Conservation (phyloP, 2,797 vertebrate species). For the Emydoidea blandingii region DNA sequence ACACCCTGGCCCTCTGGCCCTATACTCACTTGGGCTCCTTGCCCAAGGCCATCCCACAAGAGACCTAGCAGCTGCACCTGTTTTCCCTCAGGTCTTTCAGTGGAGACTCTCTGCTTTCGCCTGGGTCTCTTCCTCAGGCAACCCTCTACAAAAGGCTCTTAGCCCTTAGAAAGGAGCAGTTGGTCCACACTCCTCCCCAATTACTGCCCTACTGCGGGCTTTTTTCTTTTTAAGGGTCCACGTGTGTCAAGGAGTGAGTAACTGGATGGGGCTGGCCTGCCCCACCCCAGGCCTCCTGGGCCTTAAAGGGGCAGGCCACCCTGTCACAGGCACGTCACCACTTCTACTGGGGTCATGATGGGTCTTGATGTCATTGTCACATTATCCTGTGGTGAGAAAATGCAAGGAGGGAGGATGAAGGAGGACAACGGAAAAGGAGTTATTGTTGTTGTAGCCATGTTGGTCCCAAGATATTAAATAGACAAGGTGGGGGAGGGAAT, state of each 20-base stretch:
- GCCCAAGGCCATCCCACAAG: no score
- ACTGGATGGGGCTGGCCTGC: neutral
- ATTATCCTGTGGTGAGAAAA: neutral
- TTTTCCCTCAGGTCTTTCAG: neutral
- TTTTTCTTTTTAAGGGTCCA: neutral
- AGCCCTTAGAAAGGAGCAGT: neutral
- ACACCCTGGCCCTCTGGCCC: no score
- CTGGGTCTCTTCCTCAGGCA: neutral
- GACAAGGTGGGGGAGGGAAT: neutral
- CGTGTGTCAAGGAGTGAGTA: neutral
- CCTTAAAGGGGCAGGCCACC: neutral
- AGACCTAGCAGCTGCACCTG: no score
- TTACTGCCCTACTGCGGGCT: no score
- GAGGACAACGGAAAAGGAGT: neutral
- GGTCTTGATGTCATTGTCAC: neutral
- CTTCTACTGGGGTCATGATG: no score
- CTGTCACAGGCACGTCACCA: neutral
- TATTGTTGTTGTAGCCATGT: neutral
- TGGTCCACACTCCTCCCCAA: neutral
- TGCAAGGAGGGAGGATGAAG: neutral
- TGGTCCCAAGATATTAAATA: neutral
- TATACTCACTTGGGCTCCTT: no score
- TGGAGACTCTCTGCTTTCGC: neutral
- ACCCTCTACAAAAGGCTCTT: neutral
- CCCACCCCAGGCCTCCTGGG: neutral